A percentile compares a stretch with the other conserved stretches of the same genome.
Conservation (phyloP, 2,113 vertebrate genomes). For the Strigops habroptila region DNA sequence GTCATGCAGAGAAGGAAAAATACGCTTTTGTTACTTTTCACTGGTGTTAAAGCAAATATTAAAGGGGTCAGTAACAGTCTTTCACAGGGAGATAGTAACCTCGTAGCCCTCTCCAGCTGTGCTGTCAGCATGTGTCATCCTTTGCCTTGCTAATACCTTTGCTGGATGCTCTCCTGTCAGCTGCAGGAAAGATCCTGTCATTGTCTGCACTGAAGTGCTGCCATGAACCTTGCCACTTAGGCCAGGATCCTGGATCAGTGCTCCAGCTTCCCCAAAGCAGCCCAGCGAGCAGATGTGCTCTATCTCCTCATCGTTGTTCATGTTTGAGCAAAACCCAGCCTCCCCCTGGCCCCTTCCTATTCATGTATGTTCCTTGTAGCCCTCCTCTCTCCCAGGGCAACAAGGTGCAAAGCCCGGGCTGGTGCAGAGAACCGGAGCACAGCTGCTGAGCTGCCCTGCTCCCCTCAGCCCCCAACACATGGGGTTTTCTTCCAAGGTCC, state of each 20-base stretch:
- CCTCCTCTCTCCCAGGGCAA: background rate
- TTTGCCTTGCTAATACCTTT: constrained; percentile 12
- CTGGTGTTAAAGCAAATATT: background rate
- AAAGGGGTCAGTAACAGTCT: background rate
- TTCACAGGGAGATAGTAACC: background rate
- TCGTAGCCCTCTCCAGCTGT: constrained; percentile 8
- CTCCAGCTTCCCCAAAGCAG: background rate
- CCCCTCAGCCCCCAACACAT: background rate
- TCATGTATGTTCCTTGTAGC: background rate
- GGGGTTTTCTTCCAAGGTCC: background rate
- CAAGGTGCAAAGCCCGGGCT: background rate
- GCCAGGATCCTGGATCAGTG: background rate
- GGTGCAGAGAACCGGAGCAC: background rate
- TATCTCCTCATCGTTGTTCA: background rate
- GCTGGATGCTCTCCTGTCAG: background rate
- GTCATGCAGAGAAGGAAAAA: background rate
- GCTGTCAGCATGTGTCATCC: constrained; percentile 15
- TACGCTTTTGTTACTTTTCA: constrained; percentile 3
- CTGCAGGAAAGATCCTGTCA: constrained; percentile 34
- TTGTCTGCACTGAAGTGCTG: background rate
- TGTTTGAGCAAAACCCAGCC: background rate
- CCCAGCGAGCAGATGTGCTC: background rate
- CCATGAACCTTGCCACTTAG: background rate
- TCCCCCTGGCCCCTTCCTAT: background rate
- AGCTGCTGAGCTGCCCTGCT: background rate